Evolutionary conservation across 2,888 invertebrate genomes (phyloP).

Genomic region (Theodoxus fluviatilis): DNA sequence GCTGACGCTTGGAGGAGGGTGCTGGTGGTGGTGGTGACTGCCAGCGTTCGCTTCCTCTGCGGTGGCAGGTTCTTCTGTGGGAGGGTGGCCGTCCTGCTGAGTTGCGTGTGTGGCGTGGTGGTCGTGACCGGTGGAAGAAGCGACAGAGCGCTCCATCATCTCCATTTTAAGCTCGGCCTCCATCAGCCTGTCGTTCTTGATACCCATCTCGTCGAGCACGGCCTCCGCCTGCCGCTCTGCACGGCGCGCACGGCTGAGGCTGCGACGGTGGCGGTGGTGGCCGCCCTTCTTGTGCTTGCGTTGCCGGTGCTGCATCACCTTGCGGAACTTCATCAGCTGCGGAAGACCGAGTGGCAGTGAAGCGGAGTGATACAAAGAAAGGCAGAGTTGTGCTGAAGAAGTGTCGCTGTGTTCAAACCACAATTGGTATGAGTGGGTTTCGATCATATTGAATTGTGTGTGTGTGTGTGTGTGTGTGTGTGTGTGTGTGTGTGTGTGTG

Average conservation of each 20-base stretch:
- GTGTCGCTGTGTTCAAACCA: too few species aligned
- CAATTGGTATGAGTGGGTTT: too few species aligned
- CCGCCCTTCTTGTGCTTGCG: slow-evolving; percentile 24
- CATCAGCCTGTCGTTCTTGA: slow-evolving; percentile 36
- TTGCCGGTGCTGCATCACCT: slow-evolving; percentile 38
- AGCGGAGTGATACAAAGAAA: too few species aligned
- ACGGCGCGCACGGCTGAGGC: not conserved
- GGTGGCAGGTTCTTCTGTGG: slow-evolving; percentile 13
- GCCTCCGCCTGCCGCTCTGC: slow-evolving; percentile 32
- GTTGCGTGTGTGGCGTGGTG: not conserved
- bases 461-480: too few species aligned
- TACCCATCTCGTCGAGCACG: slow-evolving; percentile 46
- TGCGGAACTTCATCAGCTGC: slow-evolving; percentile 47
- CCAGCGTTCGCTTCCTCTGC: slow-evolving; percentile 24
- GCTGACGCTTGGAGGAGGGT: slow-evolving; percentile 20
- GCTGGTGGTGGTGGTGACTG: slow-evolving; percentile 21
- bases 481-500: too few species aligned
- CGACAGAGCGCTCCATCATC: slow-evolving; percentile 21
- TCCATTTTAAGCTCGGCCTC: slow-evolving; percentile 31
- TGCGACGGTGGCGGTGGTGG: slow-evolving; percentile 25
- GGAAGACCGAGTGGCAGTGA: too few species aligned
- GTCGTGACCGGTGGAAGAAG: not conserved
- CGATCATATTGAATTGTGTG: too few species aligned
- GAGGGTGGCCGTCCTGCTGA: not conserved
- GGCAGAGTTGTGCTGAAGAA: too few species aligned